These are phyloP conservation scores for Pterois miles DNA, from an alignment of 2,797 vertebrate genomes.

Conservation along the genomic window DNA sequence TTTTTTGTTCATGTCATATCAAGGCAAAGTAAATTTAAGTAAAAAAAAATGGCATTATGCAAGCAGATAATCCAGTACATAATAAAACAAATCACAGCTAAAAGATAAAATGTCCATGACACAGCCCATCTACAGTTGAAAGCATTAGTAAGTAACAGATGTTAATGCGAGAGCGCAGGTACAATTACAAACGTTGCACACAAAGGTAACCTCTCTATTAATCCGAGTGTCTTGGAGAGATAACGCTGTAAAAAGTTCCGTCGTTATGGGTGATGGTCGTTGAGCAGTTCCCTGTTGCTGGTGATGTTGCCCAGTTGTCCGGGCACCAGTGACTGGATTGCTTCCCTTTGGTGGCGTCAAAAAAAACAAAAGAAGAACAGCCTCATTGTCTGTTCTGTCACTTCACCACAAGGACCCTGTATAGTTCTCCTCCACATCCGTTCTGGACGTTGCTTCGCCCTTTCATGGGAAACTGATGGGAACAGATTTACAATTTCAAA, in stretches of 20 bases:
- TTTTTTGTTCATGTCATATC: constrained; percentile 45
- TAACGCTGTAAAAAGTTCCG: constrained; percentile 38
- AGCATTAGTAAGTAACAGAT: constrained; percentile 78
- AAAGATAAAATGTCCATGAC: constrained; percentile 64
- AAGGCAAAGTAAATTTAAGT: constrained; percentile 56
- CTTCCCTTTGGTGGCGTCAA: constrained; percentile 45
- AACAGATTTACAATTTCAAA: constrained; percentile 23
- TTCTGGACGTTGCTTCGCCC: background rate
- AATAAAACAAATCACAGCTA: constrained; percentile 55
- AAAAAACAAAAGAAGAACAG: background rate
- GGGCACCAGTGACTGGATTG: constrained; percentile 62
- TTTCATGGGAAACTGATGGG: constrained; percentile 18
- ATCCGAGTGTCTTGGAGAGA: constrained; percentile 11
- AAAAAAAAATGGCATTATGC: constrained; percentile 44
- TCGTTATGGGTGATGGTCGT: background rate
- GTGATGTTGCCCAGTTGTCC: constrained; percentile 62
- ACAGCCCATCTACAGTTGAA: constrained; percentile 52
- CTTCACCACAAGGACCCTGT: constrained; percentile 43
- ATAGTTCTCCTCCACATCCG: background rate
- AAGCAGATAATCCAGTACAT: constrained; percentile 57
- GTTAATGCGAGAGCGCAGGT: constrained; percentile 60
- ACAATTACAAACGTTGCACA: constrained; percentile 59
- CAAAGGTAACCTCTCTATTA: constrained; percentile 41
- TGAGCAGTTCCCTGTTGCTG: constrained; percentile 57
- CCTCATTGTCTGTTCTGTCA: background rate